Evolutionary conservation across 2,797 vertebrate species (phyloP).

Genomic region (Myotis pilosus): DNA sequence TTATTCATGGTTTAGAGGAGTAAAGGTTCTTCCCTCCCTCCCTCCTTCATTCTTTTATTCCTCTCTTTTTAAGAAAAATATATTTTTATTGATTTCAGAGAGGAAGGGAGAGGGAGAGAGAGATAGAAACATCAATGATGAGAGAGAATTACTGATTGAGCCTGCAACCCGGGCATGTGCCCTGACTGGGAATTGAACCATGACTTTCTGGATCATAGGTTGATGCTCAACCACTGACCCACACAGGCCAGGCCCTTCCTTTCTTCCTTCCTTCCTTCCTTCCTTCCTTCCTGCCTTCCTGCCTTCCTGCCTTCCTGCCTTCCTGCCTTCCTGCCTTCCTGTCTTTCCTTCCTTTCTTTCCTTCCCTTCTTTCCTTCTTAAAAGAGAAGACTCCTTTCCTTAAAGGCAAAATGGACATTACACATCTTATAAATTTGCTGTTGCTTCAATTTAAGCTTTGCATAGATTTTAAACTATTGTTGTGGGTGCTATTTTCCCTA

Average conservation of each 20-base stretch:
- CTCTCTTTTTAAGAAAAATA: too few relatives aligned
- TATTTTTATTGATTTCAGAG: too few relatives aligned
- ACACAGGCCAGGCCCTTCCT: too few relatives aligned
- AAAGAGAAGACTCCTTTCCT: slow-evolving; percentile 4
- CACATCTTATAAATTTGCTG: background rate
- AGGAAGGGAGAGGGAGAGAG: too few relatives aligned
- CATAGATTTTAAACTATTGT: background rate
- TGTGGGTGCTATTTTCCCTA: background rate
- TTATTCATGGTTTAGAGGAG: background rate
- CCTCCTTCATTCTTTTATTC: background rate
- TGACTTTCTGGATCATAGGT: too few relatives aligned
- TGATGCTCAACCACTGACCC: too few relatives aligned
- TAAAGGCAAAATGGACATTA: background rate
- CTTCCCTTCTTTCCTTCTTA: background rate
- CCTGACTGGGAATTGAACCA: too few relatives aligned
- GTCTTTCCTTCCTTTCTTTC: background rate
- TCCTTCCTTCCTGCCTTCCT: background rate
- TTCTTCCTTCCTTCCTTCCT: background rate
- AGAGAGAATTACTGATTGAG: too few relatives aligned
- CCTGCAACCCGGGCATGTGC: too few relatives aligned
- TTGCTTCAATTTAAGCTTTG: background rate
- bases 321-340: background rate
- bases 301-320: too few relatives aligned
- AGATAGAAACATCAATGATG: too few relatives aligned
- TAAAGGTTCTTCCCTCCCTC: background rate